Base-by-base conservation (phyloP, 2,113 vertebrate species). In the Camelus bactrianus region DNA sequence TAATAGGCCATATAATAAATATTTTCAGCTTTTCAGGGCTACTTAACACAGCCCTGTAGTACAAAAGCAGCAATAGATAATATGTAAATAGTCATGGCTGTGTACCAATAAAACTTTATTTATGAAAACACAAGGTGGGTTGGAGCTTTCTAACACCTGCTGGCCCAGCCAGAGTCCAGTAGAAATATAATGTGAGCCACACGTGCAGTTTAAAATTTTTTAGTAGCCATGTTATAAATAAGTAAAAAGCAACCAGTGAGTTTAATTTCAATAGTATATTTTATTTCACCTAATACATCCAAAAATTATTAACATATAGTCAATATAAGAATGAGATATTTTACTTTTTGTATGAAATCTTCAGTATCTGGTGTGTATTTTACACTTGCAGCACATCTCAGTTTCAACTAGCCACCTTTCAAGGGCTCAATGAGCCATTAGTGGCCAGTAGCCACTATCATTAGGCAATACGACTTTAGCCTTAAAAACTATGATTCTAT, bases 41-140 rank as follows among this genome's bases (percentile, higher is more conserved):
- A 32, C 26, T 46, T 11, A 30, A 3, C 3, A 58, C 30, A 86
- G 12, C 13, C 19, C 60, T 70, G 28, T 26, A 56, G 32, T 64
- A 2, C 8, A 35, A 89, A 93, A 83, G n/a, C 56, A 93, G 56
- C 11, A 14, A 38, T 65, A 73, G 10, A 24, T 64, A 65, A 20
- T 14, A 52, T 14, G 20, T 79, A 84, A 95, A 28, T 14, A 1
- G 20, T 15, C 60, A 69, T 86, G 79, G 24, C 32, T 56, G 26
- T 92, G 54, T 70, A 65, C 28, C 32, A 60, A 26, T 90, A 86
- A 89, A 96, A 32, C 30, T 93, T 83, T 91, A 85, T 73, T 91
- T 80, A 69, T 13, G 79, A 58, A 92, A 93, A 11, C 15, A 72
- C 26, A 60, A 42, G 14, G 12, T 89, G 16, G 20, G 4, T 22